These are phyloP conservation scores for Harpegnathos saltator DNA, from an alignment of 1,140 invertebrate species.

Conservation along the genomic window DNA sequence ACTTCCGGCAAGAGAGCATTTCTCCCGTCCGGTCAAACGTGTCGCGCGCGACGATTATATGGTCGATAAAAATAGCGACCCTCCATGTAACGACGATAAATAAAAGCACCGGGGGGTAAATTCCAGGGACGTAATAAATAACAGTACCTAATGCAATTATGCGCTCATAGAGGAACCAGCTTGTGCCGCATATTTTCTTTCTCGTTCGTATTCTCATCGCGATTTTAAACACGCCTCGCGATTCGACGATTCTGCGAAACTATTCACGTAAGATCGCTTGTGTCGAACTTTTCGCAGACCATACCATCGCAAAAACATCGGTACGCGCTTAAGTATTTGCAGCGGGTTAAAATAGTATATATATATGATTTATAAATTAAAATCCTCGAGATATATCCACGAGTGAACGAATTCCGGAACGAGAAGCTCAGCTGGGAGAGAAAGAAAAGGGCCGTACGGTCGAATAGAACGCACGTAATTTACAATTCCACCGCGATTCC, in stretches of 20 bases:
- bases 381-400: not conserved
- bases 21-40: conserved; percentile 60
- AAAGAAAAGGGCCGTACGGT: not conserved
- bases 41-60: conserved; percentile 72
- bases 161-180: conserved; percentile 59
- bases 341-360: not conserved
- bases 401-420: not conserved
- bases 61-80: conserved; percentile 78
- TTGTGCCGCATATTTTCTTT: conserved; percentile 59
- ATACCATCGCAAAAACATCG: conserved; percentile 1
- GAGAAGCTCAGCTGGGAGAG: not conserved
- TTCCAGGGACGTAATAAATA: conserved; percentile 74
- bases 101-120: conserved; percentile 65
- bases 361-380: not conserved
- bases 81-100: conserved; percentile 72
- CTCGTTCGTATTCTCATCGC: not conserved
- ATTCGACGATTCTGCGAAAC: not conserved
- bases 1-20: conserved; percentile 27
- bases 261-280: not conserved
- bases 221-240: not conserved
- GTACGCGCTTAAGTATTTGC: not conserved
- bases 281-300: not conserved
- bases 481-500: conserved; percentile 41
- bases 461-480: conserved; percentile 56
- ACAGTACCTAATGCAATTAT: conserved; percentile 76